Base-by-base conservation (phyloP, 2,113 vertebrate genomes). In the Rousettus leschenaultii region DNA sequence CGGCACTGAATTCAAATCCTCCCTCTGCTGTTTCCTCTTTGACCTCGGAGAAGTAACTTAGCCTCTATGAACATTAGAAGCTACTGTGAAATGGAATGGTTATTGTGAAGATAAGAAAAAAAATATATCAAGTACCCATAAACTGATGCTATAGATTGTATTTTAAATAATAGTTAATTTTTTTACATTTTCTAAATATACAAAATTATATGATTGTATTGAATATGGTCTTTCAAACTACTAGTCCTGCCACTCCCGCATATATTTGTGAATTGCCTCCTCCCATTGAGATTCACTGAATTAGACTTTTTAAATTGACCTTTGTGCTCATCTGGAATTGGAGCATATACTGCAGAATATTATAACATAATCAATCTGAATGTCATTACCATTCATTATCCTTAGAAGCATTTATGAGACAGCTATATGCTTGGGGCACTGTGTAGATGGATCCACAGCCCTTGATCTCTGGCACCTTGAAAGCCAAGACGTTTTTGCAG, bases 401-500 rank as follows among this genome's bases (percentile, higher is more conserved):
- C 78, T 82, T 77, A 48, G 82, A 95, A 91, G 48, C 89, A n/a
- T 91, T 77, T 91, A 35, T 33, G 30, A 94, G 65, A 79, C 38
- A 82, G 77, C 53, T 93, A 2, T n/a, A n/a, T 71, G 89, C 51
- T 55, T 38, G 55, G 40, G 82, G 28, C 19, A 30, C 45, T 71
- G 24, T 88, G 86, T 86, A 30, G 40, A 93, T 70, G 38, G 61
- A 75, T 35, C 2, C 16, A 26, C 1, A 30, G 68, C 40, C 63
- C 38, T 97, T 77, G 75, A 90, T 91, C 80, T 94, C 82, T 77
- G 48, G 53, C 28, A 45, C 65, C 8, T 63, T 71, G 26, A n/a
- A 57, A 86, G 19, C n/a, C 21, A 4, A 95, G 89, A 30, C 38
- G 55, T 19, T 43, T 94, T 66, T 82, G 28, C 11, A 53, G 2